These are phyloP conservation scores for Temnothorax curvispinosus DNA, from an alignment of 1,140 invertebrate genomes.

Conservation along the genomic window DNA sequence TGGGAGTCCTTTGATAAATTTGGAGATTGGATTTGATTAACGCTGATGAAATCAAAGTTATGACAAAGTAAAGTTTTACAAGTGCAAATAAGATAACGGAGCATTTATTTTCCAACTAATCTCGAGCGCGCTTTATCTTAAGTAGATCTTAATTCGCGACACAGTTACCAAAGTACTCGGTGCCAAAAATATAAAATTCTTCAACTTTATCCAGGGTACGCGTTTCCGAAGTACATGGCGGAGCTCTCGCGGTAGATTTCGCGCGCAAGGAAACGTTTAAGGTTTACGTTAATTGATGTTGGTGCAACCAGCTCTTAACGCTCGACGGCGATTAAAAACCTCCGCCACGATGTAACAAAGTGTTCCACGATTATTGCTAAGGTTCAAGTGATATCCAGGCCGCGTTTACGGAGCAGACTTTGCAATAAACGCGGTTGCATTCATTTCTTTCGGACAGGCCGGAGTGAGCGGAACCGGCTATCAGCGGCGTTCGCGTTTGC, in stretches of 20 bases:
- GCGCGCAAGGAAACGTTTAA: not conserved
- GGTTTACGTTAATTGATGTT: not conserved
- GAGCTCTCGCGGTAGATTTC: not conserved
- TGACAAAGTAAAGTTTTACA: not conserved
- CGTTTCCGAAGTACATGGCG: not conserved
- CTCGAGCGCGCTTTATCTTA: not conserved
- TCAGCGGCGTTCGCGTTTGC: not conserved
- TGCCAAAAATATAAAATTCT: not conserved
- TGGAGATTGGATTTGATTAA: constrained; percentile 37
- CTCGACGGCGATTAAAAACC: constrained; percentile 26
- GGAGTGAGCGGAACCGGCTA: constrained; percentile 13
- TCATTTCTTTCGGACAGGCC: constrained; percentile 47
- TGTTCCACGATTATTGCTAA: constrained; percentile 67
- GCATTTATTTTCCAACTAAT: not conserved
- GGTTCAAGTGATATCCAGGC: constrained; percentile 44
- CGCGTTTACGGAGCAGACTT: constrained; percentile 32
- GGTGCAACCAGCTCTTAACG: constrained; percentile 42
- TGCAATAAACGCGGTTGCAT: constrained; percentile 34
- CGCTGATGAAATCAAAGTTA: not conserved
- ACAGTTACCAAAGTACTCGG: not conserved
- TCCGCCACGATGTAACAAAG: constrained; percentile 34
- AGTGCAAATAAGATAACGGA: not conserved
- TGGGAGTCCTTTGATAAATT: constrained; percentile 41
- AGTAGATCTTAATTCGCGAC: not conserved
- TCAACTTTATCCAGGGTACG: constrained; percentile 4